Evolutionary conservation across 2,888 invertebrate species (phyloP).

Genomic region (Cosmopolites sordidus): DNA sequence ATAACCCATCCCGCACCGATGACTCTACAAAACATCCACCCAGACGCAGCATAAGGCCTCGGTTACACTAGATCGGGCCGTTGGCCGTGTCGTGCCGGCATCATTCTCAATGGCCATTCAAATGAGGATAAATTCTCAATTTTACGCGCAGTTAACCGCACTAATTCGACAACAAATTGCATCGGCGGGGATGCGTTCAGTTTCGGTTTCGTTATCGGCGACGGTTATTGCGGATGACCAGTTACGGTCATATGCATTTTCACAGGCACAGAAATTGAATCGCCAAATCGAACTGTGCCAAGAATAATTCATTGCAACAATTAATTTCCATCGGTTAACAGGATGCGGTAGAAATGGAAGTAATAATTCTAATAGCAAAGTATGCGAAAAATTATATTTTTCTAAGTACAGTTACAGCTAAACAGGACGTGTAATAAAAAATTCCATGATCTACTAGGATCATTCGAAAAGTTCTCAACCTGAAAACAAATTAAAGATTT

Average conservation of each 20-base stretch:
- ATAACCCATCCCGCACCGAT: too few relatives aligned
- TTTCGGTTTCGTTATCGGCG: slow-evolving; percentile 1
- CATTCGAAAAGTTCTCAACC: too few relatives aligned
- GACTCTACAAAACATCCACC: not conserved
- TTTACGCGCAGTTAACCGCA: slow-evolving; percentile 28
- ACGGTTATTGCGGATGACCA: not conserved
- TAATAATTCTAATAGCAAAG: too few relatives aligned
- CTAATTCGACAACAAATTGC: slow-evolving; percentile 29
- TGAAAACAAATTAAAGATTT: too few relatives aligned
- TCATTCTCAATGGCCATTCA: slow-evolving; percentile 15
- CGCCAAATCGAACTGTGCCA: too few relatives aligned
- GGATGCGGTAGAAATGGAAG: too few relatives aligned
- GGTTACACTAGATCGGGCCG: slow-evolving; percentile 7
- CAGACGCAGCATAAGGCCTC: not conserved
- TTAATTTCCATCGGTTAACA: too few relatives aligned
- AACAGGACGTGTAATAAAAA: too few relatives aligned
- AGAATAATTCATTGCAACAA: too few relatives aligned
- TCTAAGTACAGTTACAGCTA: too few relatives aligned
- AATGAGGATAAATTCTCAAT: slow-evolving; percentile 28
- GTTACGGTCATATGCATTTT: slow-evolving; percentile 6
- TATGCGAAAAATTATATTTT: too few relatives aligned
- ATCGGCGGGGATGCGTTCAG: slow-evolving; percentile 17
- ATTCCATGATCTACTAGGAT: too few relatives aligned
- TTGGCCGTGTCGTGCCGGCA: slow-evolving; percentile 5
- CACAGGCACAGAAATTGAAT: slow-evolving; percentile 4